These are phyloP conservation scores for Lapara coniferarum DNA, from an alignment of 2,888 invertebrate species.

Conservation along the genomic window DNA sequence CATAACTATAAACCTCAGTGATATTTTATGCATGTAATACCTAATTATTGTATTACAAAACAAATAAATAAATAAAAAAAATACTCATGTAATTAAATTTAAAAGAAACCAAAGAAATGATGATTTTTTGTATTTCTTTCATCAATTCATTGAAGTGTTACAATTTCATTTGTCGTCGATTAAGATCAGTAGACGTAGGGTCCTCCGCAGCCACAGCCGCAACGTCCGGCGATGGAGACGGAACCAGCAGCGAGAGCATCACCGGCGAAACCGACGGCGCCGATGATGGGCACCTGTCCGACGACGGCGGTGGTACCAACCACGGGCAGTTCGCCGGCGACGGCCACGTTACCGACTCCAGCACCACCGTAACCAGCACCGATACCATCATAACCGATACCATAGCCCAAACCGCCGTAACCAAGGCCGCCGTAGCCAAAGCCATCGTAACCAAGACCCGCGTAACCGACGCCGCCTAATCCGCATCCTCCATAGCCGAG, in stretches of 20 bases:
- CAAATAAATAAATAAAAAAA: no score
- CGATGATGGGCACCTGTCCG: constrained; percentile 42
- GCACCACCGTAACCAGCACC: not conserved
- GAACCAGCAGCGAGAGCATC: constrained; percentile 44
- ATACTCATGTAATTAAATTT: no score
- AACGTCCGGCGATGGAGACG: constrained; percentile 42
- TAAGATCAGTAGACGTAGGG: constrained; percentile 6
- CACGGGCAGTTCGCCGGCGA: constrained; percentile 40
- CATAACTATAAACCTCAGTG: no score
- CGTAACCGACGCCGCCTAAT: constrained; percentile 13
- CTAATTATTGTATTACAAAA: no score
- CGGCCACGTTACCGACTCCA: constrained; percentile 32
- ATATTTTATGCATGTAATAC: no score
- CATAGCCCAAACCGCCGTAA: not conserved
- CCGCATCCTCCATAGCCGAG: constrained; percentile 4
- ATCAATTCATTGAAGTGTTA: no score
- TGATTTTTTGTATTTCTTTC: no score
- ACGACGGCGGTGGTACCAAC: constrained; percentile 40
- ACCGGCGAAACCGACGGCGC: constrained; percentile 26
- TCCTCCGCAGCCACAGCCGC: constrained; percentile 30
- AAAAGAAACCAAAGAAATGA: no score
- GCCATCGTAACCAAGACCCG: constrained; percentile 30
- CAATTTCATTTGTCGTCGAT: no score
- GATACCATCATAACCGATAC: not conserved
- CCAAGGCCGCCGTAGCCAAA: constrained; percentile 11